Conservation (phyloP, 1,140 invertebrate genomes). For the Sycophila sp. region DNA sequence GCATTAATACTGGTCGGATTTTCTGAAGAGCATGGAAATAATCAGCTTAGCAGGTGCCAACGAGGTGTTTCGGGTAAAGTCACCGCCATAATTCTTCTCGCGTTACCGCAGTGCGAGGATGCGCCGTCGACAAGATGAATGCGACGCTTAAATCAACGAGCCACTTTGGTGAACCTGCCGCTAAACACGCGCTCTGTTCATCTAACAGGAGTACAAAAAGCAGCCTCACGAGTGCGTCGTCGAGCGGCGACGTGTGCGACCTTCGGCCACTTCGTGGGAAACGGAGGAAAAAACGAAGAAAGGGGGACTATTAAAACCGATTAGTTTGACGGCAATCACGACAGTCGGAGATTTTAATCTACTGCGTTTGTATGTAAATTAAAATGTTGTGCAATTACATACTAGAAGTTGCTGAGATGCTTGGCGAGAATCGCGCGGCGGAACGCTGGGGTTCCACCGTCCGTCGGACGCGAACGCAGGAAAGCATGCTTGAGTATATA, state of each 20-base stretch:
- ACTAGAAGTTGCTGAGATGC: too few relatives aligned
- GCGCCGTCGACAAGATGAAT: conserved; percentile 23
- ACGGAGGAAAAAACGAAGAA: not conserved
- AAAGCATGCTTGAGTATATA: not conserved
- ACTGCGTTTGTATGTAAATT: conserved; percentile 5
- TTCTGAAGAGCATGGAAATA: conserved; percentile 1
- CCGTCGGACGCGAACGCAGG: not conserved
- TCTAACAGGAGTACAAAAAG: not conserved
- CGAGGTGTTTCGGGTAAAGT: conserved; percentile 57
- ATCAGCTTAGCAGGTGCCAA: conserved; percentile 47
- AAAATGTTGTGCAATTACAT: not conserved
- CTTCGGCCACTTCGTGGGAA: not conserved
- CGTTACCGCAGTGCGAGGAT: conserved; percentile 21
- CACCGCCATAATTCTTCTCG: conserved; percentile 59
- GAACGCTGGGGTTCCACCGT: not conserved
- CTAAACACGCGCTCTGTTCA: conserved; percentile 2
- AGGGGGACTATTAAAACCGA: not conserved
- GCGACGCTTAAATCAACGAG: conserved; percentile 20
- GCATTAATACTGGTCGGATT: conserved; percentile 33
- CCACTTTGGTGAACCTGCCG: conserved; percentile 18
- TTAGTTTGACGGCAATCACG: not conserved
- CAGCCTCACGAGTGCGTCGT: not conserved
- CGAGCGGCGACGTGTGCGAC: not conserved
- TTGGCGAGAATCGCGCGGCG: too few relatives aligned
- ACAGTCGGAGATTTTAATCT: not conserved